phyloP scores from a whole-genome alignment of 2,888 invertebrate species.

The Tachina lurida region DNA sequence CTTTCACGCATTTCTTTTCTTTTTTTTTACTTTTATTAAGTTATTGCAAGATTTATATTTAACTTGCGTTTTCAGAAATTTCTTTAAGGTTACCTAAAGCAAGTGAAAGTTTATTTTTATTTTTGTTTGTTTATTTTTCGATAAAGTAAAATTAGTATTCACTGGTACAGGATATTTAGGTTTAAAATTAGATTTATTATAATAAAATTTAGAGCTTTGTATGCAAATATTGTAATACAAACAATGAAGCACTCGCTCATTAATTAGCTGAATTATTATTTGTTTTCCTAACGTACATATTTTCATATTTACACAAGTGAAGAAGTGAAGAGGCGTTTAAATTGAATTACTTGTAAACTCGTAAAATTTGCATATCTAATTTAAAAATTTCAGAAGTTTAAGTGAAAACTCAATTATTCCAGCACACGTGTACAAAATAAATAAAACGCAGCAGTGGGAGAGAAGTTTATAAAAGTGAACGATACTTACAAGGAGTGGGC shows the following conservation, averaged over 20 bases:
- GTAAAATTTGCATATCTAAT: not conserved
- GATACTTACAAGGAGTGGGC: no score
- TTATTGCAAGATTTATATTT: constrained; percentile 30
- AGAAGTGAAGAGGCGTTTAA: not conserved
- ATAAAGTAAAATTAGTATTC: not conserved
- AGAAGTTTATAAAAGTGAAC: not conserved
- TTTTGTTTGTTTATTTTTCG: not conserved
- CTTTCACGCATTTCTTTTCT: constrained; percentile 51
- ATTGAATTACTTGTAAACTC: not conserved
- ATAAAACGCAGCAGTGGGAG: not conserved
- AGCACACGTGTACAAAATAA: not conserved
- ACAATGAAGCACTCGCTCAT: not conserved
- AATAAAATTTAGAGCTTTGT: not conserved
- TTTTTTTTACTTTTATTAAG: not conserved
- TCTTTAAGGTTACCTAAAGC: constrained; percentile 19
- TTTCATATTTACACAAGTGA: not conserved
- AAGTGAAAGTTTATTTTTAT: constrained; percentile 49
- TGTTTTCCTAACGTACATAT: not conserved
- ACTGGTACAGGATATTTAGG: not conserved
- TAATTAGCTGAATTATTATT: not conserved
- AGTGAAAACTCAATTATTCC: not conserved
- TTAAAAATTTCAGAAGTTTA: not conserved
- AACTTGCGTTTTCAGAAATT: constrained; percentile 12
- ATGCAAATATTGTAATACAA: not conserved
- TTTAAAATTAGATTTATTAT: not conserved